Conservation (phyloP, 2,113 vertebrate species). For the Speoplatyrhinus poulsoni region DNA sequence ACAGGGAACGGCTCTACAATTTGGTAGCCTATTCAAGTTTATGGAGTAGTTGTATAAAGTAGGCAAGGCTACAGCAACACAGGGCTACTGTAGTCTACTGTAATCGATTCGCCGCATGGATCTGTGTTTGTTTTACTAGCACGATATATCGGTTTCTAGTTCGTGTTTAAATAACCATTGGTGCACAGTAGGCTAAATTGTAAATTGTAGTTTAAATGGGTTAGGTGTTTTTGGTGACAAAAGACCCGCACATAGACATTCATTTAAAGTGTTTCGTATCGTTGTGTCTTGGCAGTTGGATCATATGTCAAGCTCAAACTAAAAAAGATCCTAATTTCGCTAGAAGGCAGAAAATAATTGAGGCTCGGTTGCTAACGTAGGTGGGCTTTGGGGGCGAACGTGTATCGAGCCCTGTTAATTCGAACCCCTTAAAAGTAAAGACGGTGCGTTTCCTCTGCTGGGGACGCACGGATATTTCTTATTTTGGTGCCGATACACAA, state of each 20-base stretch:
- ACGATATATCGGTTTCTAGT: slow-evolving; percentile 21
- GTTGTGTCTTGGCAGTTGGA: background rate
- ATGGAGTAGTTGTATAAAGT: slow-evolving; percentile 8
- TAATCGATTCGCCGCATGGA: background rate
- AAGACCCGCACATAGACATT: background rate
- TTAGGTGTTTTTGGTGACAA: slow-evolving; percentile 54
- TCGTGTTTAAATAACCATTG: slow-evolving; percentile 22
- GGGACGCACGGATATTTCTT: no score
- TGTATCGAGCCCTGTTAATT: background rate
- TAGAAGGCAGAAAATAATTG: slow-evolving; percentile 11
- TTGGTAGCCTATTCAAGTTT: slow-evolving; percentile 50
- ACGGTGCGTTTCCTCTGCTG: slow-evolving; percentile 6
- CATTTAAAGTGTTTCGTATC: background rate
- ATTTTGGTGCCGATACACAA: background rate
- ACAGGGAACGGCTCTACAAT: slow-evolving; percentile 43
- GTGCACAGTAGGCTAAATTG: slow-evolving; percentile 30
- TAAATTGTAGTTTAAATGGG: slow-evolving; percentile 47
- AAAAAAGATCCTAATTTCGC: background rate
- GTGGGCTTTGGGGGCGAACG: background rate
- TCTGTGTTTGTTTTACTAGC: background rate
- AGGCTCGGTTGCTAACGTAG: background rate
- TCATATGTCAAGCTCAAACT: slow-evolving; percentile 2
- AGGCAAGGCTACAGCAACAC: background rate
- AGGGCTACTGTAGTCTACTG: background rate
- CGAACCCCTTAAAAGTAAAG: background rate